Evolutionary conservation across 30 jellyfish, hydroid and myxozoan genomes (phyloP), one percentile per base, ranked within the genome.

Genomic region (Hydractinia echinata): DNA sequence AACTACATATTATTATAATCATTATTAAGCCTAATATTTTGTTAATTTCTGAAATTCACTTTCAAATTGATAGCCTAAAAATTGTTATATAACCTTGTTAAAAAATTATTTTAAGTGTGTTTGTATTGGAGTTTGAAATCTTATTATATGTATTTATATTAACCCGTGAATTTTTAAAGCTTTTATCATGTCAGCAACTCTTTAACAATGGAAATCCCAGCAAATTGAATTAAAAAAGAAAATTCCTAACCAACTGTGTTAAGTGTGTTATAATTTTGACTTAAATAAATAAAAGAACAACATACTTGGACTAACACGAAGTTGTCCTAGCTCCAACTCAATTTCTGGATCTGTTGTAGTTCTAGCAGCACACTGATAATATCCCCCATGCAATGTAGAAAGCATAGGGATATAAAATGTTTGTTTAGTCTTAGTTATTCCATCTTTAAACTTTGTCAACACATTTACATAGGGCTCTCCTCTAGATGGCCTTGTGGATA

Each of bases 321-420:
- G 74, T 10, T 30, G 11, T 10, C 85, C 85, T 5, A 77, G 74
- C 10, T 19, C 44, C 21, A 77, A 66, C n/a, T 54, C 8, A 9
- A 77, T 77, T 54, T 77, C 81, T 19, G 30, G 30, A 19, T 61
- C 58, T 61, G 10, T 54, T 8, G 18, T 20, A 14, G 18, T 60
- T 16, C 21, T 19, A 8, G 81, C 85, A 20, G 50, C 30, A 55
- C 85, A 77, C 10, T 15, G 16, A 55, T 54, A 77, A 48, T 61
- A 20, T 51, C 55, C 82, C 18, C 55, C 13, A 77, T 77, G 80
- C 20, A 48, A 54, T 18, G 13, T 10, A 21, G 58, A 30, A 16
- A 77, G 11, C 13, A 5, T 1, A 10, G 66, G 18, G 6, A 77
- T 48, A 60, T 16, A 56, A 4, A 77, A 77, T 77, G 53, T 19